These are phyloP conservation scores for Spilogale gracilis DNA, from an alignment of 2,113 vertebrate species.

Conservation along the genomic window DNA sequence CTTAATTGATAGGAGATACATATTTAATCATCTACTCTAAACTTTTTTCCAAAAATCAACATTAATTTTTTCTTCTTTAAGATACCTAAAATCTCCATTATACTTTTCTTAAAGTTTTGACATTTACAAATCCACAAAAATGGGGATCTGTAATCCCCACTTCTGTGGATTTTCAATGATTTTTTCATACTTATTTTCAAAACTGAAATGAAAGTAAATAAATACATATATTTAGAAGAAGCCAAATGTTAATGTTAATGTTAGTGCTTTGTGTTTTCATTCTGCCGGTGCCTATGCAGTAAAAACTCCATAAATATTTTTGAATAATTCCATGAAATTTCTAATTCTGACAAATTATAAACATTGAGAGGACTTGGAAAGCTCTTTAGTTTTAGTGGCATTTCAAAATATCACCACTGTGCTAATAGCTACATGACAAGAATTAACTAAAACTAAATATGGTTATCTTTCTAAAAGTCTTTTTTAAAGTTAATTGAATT, in stretches of 20 bases:
- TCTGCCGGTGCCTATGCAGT: neutral
- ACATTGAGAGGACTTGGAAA: constrained; percentile 45
- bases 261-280: neutral
- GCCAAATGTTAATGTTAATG: neutral
- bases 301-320: neutral
- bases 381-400: constrained; percentile 43
- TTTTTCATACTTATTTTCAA: constrained; percentile 36
- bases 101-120: neutral
- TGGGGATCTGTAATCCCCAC: neutral
- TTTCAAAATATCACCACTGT: constrained; percentile 72
- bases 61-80: neutral
- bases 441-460: constrained; percentile 69
- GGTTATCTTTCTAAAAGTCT: constrained; percentile 56
- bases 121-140: neutral
- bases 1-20: neutral
- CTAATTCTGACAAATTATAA: constrained; percentile 59
- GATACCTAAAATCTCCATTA: neutral
- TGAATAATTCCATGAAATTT: constrained; percentile 42
- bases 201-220: neutral
- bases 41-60: neutral
- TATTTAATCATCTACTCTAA: neutral
- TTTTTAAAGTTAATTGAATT: constrained; percentile 72
- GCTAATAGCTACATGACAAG: constrained; percentile 64
- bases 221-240: neutral
- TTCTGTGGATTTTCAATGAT: neutral